A percentile compares a stretch with the other conserved stretches of the same genome.
Evolutionary conservation across 2,888 invertebrate species (phyloP).

Genomic region (Eupeodes luniger): DNA sequence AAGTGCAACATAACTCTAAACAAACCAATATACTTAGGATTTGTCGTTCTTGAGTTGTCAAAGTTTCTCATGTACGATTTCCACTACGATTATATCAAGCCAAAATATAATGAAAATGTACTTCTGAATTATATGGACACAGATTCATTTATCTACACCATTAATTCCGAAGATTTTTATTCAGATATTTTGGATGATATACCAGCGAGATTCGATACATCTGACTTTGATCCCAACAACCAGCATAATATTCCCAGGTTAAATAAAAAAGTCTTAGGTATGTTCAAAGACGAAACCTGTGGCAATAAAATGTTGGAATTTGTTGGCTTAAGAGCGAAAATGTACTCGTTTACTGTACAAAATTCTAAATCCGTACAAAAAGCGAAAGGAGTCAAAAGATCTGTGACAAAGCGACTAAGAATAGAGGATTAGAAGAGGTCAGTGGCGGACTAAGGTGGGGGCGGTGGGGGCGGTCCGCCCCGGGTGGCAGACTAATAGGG

Average conservation of each 20-base stretch:
- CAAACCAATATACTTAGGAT: no score
- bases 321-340: slow-evolving; percentile 54
- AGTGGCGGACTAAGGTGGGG: no score
- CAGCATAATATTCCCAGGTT: no score
- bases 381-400: neutral
- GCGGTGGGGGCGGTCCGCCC: no score
- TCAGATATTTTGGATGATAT: neutral
- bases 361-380: neutral
- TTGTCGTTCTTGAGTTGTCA: no score
- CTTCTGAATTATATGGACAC: slow-evolving; percentile 8
- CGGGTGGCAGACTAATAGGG: no score
- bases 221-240: slow-evolving; percentile 77
- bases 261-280: no score
- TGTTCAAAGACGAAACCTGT: no score
- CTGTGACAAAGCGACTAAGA: neutral
- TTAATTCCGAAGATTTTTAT: slow-evolving; percentile 5
- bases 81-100: slow-evolving; percentile 60
- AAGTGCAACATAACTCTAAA: no score
- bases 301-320: slow-evolving; percentile 62
- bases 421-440: neutral
- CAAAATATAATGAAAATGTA: slow-evolving; percentile 52
- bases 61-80: no score
- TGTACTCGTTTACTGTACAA: slow-evolving; percentile 42
- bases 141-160: slow-evolving; percentile 49
- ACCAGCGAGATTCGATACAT: slow-evolving; percentile 77